phyloP scores from a whole-genome alignment of 2,113 vertebrate species.

The Ctenomys sociabilis region DNA sequence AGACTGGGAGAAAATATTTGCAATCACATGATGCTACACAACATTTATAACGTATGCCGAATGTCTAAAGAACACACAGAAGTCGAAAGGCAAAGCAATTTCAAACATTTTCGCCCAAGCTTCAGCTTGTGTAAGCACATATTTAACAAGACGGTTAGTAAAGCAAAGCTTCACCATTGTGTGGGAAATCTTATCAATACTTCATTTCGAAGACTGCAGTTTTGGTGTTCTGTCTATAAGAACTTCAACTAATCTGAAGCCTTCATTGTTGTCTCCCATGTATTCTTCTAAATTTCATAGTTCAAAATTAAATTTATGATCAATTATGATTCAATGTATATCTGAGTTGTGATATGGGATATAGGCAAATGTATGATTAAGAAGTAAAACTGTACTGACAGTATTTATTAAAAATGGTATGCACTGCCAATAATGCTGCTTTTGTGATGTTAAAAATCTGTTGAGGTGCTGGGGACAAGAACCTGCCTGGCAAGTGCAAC shows the following conservation, averaged over 20 bases:
- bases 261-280: neutral
- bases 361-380: neutral
- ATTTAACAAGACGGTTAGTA: neutral
- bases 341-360: neutral
- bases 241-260: neutral
- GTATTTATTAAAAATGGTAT: neutral
- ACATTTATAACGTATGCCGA: neutral
- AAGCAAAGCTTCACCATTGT: neutral
- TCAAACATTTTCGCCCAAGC: neutral
- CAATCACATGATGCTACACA: neutral
- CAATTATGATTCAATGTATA: neutral
- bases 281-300: neutral
- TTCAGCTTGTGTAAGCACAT: neutral
- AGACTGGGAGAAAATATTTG: neutral
- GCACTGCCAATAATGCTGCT: too few relatives aligned
- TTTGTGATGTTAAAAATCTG: neutral
- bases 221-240: neutral
- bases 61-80: neutral
- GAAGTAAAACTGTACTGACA: neutral
- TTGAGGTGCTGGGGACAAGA: neutral
- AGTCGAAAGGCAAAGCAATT: neutral
- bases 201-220: neutral
- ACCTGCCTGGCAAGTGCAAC: too few relatives aligned
- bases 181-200: neutral
- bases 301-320: neutral